Evolutionary conservation across 2,113 vertebrate genomes (phyloP), one percentile per base, ranked within the genome.

Genomic region (Marcusenius ussheri): DNA sequence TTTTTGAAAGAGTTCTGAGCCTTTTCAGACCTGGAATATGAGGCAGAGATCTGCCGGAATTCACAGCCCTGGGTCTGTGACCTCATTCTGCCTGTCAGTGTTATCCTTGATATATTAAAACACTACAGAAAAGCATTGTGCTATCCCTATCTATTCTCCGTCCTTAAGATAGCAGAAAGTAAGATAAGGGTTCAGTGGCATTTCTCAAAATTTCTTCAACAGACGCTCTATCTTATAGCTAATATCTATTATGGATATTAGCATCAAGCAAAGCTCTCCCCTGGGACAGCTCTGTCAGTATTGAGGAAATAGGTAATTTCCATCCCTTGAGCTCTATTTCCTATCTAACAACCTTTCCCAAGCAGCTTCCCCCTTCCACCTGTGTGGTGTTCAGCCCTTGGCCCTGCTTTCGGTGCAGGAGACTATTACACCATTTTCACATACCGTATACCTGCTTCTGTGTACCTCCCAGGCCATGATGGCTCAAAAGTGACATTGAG

Each of bases 201-300:
- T 86, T 50, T 86, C 47, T 86, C 84, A 86, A 50, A 86, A 50
- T 47, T 86, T 86, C 47, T 50, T 86, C n/a, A 31, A 46, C 31
- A 85, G 83, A 85, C 10, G 17, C 47, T 24, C 84, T 86, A n/a
- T 50, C 47, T 86, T 15, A 50, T 49, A 86, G 84, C 84, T 50
- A 51, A 51, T 86, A 86, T 51, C 84, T 86, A 86, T 86, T 51
- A 86, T 86, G 47, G 84, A 86, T 86, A 49, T 86, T 49, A 35
- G 84, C 47, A 86, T 86, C 24, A 86, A 86, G 46, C 47, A 50
- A 86, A 86, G 17, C n/a, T 27, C 24, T 86, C 84, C 84, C 84
- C 24, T 7, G 0, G 45, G 84, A 50, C 47, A 27, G 84, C 50
- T 50, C 47, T 51, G 84, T 31, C 47, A 86, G 47, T 86, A 2